Percentiles rank a stretch among this genome's conserved stretches.
phyloP scores from a whole-genome alignment of 2,113 vertebrate species.

The Falcunculus frontatus region DNA sequence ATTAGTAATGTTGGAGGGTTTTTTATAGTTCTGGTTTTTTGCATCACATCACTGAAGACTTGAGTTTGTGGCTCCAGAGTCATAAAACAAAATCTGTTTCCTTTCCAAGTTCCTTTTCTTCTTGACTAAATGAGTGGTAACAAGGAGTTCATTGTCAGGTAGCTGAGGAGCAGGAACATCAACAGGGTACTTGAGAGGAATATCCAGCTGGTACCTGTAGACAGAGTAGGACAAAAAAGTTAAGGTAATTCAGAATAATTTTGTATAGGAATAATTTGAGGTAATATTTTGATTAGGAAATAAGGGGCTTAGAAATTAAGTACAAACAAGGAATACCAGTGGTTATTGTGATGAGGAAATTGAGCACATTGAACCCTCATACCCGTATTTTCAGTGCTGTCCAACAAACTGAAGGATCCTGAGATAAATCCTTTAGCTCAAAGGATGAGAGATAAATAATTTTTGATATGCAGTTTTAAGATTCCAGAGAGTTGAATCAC shows the following conservation, averaged over 20 bases:
- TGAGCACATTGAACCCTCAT: neutral
- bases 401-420: too few relatives aligned
- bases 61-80: neutral
- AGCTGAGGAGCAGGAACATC: neutral
- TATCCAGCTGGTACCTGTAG: neutral
- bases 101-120: neutral
- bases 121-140: neutral
- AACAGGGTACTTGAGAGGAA: neutral
- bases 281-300: neutral
- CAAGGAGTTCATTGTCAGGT: neutral
- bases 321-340: neutral
- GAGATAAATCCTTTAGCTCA: too few relatives aligned
- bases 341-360: neutral
- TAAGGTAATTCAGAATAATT: neutral
- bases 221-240: neutral
- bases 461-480: neutral
- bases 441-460: neutral
- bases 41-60: neutral
- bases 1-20: rapidly evolving
- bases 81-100: neutral
- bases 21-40: neutral
- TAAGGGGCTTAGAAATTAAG: neutral
- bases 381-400: neutral
- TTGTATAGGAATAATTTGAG: neutral
- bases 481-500: neutral